These are phyloP conservation scores for Apoderus coryli DNA, from an alignment of 2,888 invertebrate genomes.

Conservation along the genomic window DNA sequence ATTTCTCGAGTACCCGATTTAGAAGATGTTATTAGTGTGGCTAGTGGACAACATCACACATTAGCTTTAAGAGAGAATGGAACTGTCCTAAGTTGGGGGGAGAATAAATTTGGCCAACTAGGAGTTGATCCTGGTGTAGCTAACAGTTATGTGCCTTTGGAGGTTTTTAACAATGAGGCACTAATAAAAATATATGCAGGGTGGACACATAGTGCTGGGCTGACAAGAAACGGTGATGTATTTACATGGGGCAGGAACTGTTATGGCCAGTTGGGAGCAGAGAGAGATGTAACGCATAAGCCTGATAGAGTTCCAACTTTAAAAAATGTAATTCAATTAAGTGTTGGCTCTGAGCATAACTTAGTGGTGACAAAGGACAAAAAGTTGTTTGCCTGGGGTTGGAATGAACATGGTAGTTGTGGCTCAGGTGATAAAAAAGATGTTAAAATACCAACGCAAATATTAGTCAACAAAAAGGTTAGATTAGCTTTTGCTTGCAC, in stretches of 20 bases:
- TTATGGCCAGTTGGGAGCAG: constrained; percentile 60
- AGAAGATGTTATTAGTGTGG: constrained; percentile 43
- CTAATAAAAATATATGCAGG: constrained; percentile 49
- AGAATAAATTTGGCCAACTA: constrained; percentile 71
- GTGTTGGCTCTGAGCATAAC: constrained; percentile 68
- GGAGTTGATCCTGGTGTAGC: constrained; percentile 41
- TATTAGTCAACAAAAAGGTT: constrained; percentile 28
- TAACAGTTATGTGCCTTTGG: constrained; percentile 38
- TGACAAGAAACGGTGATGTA: constrained; percentile 47
- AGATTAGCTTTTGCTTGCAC: constrained; percentile 35
- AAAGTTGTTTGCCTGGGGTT: constrained; percentile 66
- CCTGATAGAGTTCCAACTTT: constrained; percentile 35
- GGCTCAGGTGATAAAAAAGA: constrained; percentile 45
- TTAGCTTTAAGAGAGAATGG: constrained; percentile 42
- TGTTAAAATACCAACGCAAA: constrained; percentile 32
- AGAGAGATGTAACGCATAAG: constrained; percentile 34
- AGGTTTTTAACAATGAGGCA: constrained; percentile 40
- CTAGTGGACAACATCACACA: constrained; percentile 73
- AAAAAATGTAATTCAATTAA: constrained; percentile 39
- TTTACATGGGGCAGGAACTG: constrained; percentile 67
- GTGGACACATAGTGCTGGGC: constrained; percentile 63
- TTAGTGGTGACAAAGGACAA: constrained; percentile 51
- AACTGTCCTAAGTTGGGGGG: constrained; percentile 62
- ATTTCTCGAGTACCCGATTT: constrained; percentile 40
- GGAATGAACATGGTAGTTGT: constrained; percentile 84